A percentile compares a stretch with the other conserved stretches of the same genome.
Conservation (phyloP, 2,797 vertebrate genomes). For the Pseudotriccus pelzelni region DNA sequence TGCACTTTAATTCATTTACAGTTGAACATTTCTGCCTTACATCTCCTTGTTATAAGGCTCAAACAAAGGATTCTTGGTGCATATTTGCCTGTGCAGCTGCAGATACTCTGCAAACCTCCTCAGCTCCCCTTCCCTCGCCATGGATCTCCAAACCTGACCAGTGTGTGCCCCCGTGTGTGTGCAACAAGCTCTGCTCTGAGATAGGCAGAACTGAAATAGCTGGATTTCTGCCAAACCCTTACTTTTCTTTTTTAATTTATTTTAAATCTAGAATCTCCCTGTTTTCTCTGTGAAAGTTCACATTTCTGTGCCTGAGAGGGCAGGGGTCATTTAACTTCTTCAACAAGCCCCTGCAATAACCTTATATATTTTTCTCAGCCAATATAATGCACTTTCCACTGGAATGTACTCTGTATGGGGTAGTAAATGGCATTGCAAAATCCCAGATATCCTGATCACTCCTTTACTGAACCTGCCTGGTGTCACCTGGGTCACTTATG, state of each 20-base stretch:
- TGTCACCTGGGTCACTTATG: background rate
- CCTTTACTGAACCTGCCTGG: background rate
- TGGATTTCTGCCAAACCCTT: background rate
- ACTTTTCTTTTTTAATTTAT: background rate
- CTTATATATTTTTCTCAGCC: background rate
- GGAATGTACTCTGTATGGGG: accelerated
- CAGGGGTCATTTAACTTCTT: background rate
- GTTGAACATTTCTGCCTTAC: background rate
- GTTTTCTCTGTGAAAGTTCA: background rate
- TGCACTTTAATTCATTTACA: background rate
- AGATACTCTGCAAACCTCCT: background rate
- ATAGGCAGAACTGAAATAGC: background rate
- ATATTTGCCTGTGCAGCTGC: background rate
- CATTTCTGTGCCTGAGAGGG: background rate
- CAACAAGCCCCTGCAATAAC: background rate
- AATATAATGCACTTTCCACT: background rate
- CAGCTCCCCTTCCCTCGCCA: background rate
- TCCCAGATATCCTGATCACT: too few species aligned
- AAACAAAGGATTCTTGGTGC: background rate
- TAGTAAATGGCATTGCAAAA: background rate
- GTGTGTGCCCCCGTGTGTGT: accelerated
- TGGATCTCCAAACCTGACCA: background rate
- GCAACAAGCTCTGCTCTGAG: background rate
- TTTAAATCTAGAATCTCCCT: background rate
- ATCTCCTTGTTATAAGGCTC: background rate